Conservation (phyloP, 2,113 vertebrate species). For the Paralichthys olivaceus region DNA sequence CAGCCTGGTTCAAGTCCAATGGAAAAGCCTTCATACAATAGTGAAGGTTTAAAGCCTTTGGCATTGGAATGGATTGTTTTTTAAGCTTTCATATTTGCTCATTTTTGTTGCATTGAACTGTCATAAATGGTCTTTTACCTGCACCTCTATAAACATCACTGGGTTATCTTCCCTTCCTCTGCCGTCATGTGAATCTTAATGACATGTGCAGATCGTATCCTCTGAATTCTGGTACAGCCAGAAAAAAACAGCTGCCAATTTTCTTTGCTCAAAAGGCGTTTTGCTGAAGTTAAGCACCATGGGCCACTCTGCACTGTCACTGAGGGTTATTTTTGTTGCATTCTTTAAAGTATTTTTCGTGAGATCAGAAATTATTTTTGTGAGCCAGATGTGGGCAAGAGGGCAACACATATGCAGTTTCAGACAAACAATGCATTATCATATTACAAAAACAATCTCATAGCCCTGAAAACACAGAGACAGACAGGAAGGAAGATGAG, state of each 20-base stretch:
- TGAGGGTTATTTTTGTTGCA: slow-evolving; percentile 1
- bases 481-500: slow-evolving; percentile 21
- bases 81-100: not conserved
- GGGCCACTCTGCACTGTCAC: slow-evolving; percentile 11
- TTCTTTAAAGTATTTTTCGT: slow-evolving; percentile 38
- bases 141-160: slow-evolving; percentile 3
- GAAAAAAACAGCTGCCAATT: slow-evolving; percentile 40
- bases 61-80: slow-evolving; percentile 1
- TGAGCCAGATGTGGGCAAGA: slow-evolving; percentile 51
- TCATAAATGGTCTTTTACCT: not conserved
- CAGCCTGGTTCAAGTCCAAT: not conserved
- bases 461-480: slow-evolving; percentile 41
- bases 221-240: slow-evolving; percentile 34
- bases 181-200: slow-evolving; percentile 21
- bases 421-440: slow-evolving; percentile 67
- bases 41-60: not conserved
- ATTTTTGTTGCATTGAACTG: slow-evolving; percentile 11
- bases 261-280: not conserved
- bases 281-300: slow-evolving; percentile 38
- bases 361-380: slow-evolving; percentile 22
- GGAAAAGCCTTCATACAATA: slow-evolving; percentile 3
- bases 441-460: slow-evolving; percentile 64
- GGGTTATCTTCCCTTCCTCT: slow-evolving; percentile 6
- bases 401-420: slow-evolving; percentile 53
- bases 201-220: slow-evolving; percentile 30